phyloP scores from a whole-genome alignment of 2,888 invertebrate genomes.

The Apodemia duryi region DNA sequence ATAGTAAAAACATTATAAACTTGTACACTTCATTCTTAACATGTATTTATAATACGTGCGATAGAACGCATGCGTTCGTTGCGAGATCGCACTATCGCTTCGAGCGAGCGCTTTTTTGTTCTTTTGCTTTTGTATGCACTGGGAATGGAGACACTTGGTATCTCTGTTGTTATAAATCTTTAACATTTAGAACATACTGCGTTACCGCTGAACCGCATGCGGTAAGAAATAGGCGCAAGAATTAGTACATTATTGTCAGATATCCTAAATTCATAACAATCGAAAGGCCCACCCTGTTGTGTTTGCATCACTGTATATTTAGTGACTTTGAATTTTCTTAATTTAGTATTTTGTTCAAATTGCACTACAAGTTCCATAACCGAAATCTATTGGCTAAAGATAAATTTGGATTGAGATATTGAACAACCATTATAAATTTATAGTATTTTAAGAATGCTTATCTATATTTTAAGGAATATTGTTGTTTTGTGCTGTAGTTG shows the following conservation, averaged over 20 bases:
- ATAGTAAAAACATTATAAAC: slow-evolving; percentile 69
- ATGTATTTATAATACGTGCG: slow-evolving; percentile 33
- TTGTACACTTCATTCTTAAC: slow-evolving; percentile 46
- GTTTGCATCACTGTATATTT: slow-evolving; percentile 46
- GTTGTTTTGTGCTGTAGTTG: slow-evolving; percentile 44
- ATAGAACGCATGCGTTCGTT: slow-evolving; percentile 27
- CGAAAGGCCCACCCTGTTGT: slow-evolving; percentile 53
- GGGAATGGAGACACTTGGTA: slow-evolving; percentile 25
- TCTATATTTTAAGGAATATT: background rate
- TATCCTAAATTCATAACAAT: slow-evolving; percentile 63
- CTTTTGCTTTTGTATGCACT: slow-evolving; percentile 21
- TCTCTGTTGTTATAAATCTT: slow-evolving; percentile 12
- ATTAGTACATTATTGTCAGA: slow-evolving; percentile 73
- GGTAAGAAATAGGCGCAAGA: slow-evolving; percentile 32
- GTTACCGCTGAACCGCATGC: slow-evolving; percentile 23
- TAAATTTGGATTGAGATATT: slow-evolving; percentile 22
- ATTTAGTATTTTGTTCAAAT: slow-evolving; percentile 14
- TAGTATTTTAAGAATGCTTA: slow-evolving; percentile 36
- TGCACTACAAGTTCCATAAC: slow-evolving; percentile 7
- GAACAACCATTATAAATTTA: slow-evolving; percentile 32
- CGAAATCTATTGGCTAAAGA: slow-evolving; percentile 21
- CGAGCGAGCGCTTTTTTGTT: slow-evolving; percentile 23
- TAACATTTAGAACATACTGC: slow-evolving; percentile 22
- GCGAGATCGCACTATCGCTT: slow-evolving; percentile 23
- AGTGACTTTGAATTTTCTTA: slow-evolving; percentile 29